Evolutionary conservation across 2,113 vertebrate species (phyloP).

Genomic region (Gambusia affinis): DNA sequence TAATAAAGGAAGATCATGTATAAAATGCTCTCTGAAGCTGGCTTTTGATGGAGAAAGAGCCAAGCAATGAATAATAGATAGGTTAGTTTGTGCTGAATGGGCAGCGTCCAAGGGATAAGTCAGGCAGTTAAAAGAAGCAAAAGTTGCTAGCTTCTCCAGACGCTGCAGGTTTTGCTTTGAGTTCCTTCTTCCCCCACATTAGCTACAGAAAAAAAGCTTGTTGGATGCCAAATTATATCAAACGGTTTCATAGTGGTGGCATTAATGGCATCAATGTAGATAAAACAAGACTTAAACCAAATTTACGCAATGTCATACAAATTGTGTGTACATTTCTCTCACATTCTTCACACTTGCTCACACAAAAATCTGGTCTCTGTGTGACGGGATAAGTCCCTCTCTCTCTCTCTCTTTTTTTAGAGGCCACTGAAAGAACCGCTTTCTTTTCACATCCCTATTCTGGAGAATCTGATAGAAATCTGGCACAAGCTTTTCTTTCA

Average conservation of each 20-base stretch:
- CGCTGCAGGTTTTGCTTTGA: not conserved
- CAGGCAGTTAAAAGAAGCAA: slow-evolving; percentile 38
- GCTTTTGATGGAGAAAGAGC: slow-evolving; percentile 35
- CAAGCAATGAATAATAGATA: slow-evolving; percentile 62
- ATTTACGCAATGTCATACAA: slow-evolving; percentile 34
- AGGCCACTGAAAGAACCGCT: slow-evolving; percentile 30
- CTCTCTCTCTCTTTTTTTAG: slow-evolving; percentile 26
- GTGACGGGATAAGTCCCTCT: slow-evolving; percentile 36
- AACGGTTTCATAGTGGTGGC: slow-evolving; percentile 25
- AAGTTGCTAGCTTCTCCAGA: not conserved
- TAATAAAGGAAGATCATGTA: slow-evolving; percentile 45
- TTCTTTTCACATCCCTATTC: slow-evolving; percentile 53
- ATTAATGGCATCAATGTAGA: slow-evolving; percentile 45
- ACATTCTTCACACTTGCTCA: slow-evolving; percentile 32
- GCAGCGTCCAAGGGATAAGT: slow-evolving; percentile 26
- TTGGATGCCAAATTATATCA: slow-evolving; percentile 26
- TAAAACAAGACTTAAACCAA: slow-evolving; percentile 39
- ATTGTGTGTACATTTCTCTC: slow-evolving; percentile 11
- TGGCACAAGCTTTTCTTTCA: slow-evolving; percentile 32
- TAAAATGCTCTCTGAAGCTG: slow-evolving; percentile 57
- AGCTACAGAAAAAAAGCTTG: slow-evolving; percentile 10
- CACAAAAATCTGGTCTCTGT: slow-evolving; percentile 48
- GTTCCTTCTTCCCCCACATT: not conserved
- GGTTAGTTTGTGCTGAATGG: slow-evolving; percentile 45
- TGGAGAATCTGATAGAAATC: slow-evolving; percentile 55